These are phyloP conservation scores for Phyllostomus discolor DNA, from an alignment of 2,113 vertebrate genomes.

Conservation along the genomic window DNA sequence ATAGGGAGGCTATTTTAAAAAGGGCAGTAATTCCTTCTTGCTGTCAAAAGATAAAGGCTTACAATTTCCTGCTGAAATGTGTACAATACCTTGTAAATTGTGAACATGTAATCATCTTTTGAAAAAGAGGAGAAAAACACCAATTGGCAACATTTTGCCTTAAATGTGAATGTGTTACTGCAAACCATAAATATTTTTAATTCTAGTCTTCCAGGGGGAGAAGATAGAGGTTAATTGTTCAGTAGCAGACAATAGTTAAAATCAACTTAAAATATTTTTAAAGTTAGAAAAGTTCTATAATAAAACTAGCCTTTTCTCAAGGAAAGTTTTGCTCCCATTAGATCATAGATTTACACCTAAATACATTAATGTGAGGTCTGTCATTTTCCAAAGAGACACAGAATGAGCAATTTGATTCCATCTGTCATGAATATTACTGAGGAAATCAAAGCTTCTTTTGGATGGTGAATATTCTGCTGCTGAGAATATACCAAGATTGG, in stretches of 20 bases:
- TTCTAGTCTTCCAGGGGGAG: slow-evolving; percentile 50
- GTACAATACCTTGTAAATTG: slow-evolving; percentile 73
- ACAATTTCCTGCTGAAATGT: slow-evolving; percentile 75
- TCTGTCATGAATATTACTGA: neutral
- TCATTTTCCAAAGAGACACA: neutral
- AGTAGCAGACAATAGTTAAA: slow-evolving; percentile 15
- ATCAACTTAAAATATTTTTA: slow-evolving; percentile 9
- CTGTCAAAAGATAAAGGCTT: slow-evolving; percentile 79
- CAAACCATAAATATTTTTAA: slow-evolving; percentile 72
- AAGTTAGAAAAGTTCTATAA: slow-evolving; percentile 47
- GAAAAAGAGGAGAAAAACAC: slow-evolving; percentile 64
- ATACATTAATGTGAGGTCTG: neutral
- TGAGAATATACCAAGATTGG: neutral
- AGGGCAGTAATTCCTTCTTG: slow-evolving; percentile 73
- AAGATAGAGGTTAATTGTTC: slow-evolving; percentile 64
- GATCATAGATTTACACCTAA: neutral
- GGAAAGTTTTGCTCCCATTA: slow-evolving; percentile 20
- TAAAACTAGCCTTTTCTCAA: slow-evolving; percentile 37
- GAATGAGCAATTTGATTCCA: neutral
- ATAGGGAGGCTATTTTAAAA: slow-evolving; percentile 73
- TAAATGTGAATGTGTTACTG: slow-evolving; percentile 60
- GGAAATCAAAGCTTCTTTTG: neutral
- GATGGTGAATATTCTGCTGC: neutral
- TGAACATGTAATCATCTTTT: slow-evolving; percentile 73
- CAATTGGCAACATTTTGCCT: slow-evolving; percentile 51